A percentile compares a stretch with the other conserved stretches of the same genome.
These are phyloP conservation scores for Myioborus melanocephalus DNA, from an alignment of 2,797 vertebrate genomes.

Conservation along the genomic window DNA sequence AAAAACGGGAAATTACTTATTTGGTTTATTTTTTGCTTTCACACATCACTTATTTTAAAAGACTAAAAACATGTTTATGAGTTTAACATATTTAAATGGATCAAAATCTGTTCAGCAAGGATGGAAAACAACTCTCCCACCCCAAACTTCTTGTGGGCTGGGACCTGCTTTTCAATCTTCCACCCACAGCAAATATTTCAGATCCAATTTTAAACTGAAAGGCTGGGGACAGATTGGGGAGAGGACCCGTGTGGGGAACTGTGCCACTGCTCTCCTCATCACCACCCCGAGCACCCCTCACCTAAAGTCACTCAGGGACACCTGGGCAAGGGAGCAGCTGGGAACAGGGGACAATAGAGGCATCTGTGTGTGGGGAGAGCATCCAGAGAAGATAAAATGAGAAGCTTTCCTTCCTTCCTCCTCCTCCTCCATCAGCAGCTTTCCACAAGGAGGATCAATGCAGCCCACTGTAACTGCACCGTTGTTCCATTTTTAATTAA, in stretches of 20 bases:
- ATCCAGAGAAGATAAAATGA: not conserved
- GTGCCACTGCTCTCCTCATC: not conserved
- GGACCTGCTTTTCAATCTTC: conserved; percentile 35
- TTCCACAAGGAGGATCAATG: conserved; percentile 63
- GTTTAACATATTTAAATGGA: conserved; percentile 32
- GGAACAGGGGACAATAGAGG: not conserved
- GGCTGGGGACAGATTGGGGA: not conserved
- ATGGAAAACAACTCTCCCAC: conserved; percentile 48
- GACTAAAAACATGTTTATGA: conserved; percentile 23
- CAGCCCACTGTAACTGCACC: conserved; percentile 65
- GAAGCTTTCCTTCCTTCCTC: not conserved
- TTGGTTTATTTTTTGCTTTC: conserved; percentile 2
- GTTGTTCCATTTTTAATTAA: conserved; percentile 81
- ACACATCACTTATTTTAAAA: conserved; percentile 11
- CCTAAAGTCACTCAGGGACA: not conserved
- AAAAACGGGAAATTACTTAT: not conserved
- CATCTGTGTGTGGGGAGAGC: not conserved
- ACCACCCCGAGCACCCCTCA: not conserved
- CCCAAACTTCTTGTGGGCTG: conserved; percentile 22
- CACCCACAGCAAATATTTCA: conserved; percentile 34
- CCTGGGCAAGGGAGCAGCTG: not conserved
- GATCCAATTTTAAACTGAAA: not conserved
- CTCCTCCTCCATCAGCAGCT: conserved; percentile 12
- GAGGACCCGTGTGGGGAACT: not conserved
- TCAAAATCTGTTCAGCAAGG: conserved; percentile 46